Evolutionary conservation across 30 jellyfish, hydroid and myxozoan genomes (phyloP).

Genomic region (Cassiopea xamachana): DNA sequence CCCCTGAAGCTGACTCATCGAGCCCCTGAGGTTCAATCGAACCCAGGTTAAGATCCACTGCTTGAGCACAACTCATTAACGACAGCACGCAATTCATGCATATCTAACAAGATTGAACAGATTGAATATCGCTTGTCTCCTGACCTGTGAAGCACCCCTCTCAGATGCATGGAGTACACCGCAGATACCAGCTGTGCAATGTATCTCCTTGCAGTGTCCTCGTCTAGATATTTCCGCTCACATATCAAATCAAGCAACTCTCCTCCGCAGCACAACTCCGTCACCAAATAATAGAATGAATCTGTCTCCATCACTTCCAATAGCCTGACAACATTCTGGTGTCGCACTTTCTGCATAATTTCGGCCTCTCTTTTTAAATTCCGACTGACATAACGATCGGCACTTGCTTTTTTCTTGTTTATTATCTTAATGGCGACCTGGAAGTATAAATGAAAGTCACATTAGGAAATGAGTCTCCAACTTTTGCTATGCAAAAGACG

Average conservation of each 20-base stretch:
- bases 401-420: conserved; percentile 83
- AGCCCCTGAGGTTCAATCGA: too few relatives aligned
- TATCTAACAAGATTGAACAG: not conserved
- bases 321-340: conserved; percentile 73
- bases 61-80: too few relatives aligned
- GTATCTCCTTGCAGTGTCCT: conserved; percentile 66
- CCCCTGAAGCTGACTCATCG: too few relatives aligned
- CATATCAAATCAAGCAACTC: conserved; percentile 85
- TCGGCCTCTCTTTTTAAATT: conserved; percentile 92
- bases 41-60: too few relatives aligned
- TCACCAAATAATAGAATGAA: conserved; percentile 79
- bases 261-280: conserved; percentile 92
- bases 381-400: conserved; percentile 91
- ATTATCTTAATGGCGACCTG: conserved; percentile 93
- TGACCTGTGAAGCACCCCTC: conserved; percentile 96
- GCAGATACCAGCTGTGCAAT: conserved; percentile 94
- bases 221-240: conserved; percentile 74
- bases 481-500: too few relatives aligned
- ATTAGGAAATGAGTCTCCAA: too few relatives aligned
- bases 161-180: conserved; percentile 71
- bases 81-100: too few relatives aligned
- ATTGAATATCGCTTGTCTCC: not conserved
- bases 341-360: conserved; percentile 81
- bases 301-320: conserved; percentile 95
- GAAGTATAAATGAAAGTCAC: not conserved